Base-by-base conservation (phyloP, 2,888 invertebrate genomes). In the Drymonia ruficornis region DNA sequence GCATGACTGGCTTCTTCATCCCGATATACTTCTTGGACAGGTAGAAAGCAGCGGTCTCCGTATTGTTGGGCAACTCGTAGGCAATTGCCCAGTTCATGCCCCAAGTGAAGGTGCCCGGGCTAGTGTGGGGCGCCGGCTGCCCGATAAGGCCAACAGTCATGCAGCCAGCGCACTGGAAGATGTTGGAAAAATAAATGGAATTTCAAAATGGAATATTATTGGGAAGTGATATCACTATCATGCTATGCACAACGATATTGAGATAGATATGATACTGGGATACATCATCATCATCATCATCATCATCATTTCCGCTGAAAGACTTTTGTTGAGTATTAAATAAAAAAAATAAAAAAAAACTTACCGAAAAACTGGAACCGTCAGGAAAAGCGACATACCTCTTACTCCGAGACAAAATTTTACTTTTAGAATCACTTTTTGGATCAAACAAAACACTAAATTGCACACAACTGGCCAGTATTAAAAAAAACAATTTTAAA, bases 31-130 rank as follows among this genome's bases (percentile, higher is more conserved):
- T 74, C 65, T 87, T 88, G 38, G 71, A 69, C 18, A 66, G 68
- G 47, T 82, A 85, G 49, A 84, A 84, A 0, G 65, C 60, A 0
- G 84, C 60, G 0, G 91, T 92, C 78, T 94, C 93, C 0, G 93
- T 93, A 16, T 87, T 86, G 59, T 94, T 94, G 0, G 94, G 94
- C 48, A 94, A 76, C 58, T 94, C 88, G 57, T 95, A 96, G 0
- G 96, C 95, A 38, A 95, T 94, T 46, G 95, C 96, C 95, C 95
- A 95, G 80, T 95, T 96, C 15, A 95, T 78, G 0, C 95, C 95
- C 74, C 94, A 95, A 11, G 94, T 94, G 69, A 95, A 94, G 49
- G 94, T 94, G 3, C 94, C 93, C 0, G 93, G 90, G 1, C 83
- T 57, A 0, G 93, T 88, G 2, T 87, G 56, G 0, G 91, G 88